These are phyloP conservation scores for Bellardia pandia DNA, from an alignment of 2,888 invertebrate genomes.

Conservation along the genomic window DNA sequence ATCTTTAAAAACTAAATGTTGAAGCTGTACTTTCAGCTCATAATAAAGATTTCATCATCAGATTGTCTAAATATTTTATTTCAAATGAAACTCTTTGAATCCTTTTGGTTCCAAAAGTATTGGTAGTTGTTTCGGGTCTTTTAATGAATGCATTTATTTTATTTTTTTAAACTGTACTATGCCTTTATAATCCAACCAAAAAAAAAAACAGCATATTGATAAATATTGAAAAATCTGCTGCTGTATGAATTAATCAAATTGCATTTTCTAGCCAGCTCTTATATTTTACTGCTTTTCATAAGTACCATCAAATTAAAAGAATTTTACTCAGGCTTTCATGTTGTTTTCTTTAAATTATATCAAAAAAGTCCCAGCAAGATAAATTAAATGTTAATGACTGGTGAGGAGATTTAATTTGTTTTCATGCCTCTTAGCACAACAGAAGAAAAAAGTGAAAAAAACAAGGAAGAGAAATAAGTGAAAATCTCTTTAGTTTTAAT, in stretches of 20 bases:
- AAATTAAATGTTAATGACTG: slow-evolving; percentile 21
- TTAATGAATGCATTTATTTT: too few relatives aligned
- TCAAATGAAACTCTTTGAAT: too few relatives aligned
- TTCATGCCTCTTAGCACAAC: neutral
- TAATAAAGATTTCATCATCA: too few relatives aligned
- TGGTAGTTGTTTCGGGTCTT: too few relatives aligned
- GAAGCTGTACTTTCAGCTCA: too few relatives aligned
- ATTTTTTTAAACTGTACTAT: neutral
- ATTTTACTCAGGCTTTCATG: neutral
- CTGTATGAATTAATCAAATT: slow-evolving; percentile 11
- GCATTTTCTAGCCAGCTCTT: neutral
- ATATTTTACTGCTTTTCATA: neutral
- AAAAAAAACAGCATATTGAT: neutral
- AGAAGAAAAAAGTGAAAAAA: slow-evolving; percentile 3
- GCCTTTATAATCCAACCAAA: neutral
- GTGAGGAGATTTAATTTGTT: neutral
- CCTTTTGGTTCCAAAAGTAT: too few relatives aligned
- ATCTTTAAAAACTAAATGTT: too few relatives aligned
- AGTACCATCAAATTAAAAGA: neutral
- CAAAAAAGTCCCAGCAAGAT: neutral
- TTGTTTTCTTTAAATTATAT: neutral
- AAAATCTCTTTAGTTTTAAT: slow-evolving; percentile 33
- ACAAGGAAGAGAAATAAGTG: neutral
- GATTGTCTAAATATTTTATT: too few relatives aligned
- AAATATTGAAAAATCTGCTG: neutral